Percentiles rank a stretch among this genome's conserved stretches.
Conservation (phyloP, 2,888 invertebrate genomes). For the Drosophila kokeensis region DNA sequence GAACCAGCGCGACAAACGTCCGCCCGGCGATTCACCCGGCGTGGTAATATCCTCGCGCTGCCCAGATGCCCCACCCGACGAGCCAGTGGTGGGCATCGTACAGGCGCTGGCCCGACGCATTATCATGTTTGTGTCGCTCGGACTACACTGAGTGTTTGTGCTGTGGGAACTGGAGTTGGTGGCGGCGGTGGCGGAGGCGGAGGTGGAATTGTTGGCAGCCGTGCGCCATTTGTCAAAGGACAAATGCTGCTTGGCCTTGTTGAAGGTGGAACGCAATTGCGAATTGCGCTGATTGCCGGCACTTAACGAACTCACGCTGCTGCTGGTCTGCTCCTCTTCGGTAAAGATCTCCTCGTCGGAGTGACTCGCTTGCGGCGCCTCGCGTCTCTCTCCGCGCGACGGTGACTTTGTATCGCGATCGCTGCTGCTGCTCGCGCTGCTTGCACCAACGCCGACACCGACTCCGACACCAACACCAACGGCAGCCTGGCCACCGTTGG, state of each 20-base stretch:
- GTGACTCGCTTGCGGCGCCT: constrained; percentile 80
- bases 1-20: constrained; percentile 94
- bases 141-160: constrained; percentile 29
- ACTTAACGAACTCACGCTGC: constrained; percentile 82
- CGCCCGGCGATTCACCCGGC: constrained; percentile 90
- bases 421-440: constrained; percentile 84
- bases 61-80: constrained; percentile 39
- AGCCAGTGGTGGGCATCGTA: constrained; percentile 63
- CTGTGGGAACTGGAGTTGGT: constrained; percentile 1
- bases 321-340: constrained; percentile 80
- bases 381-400: constrained; percentile 78
- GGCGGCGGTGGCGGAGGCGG: constrained; percentile 41
- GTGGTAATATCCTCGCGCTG: constrained; percentile 85
- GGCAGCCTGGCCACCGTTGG: constrained; percentile 83
- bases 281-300: constrained; percentile 88
- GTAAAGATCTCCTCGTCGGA: constrained; percentile 89
- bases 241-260: constrained; percentile 92
- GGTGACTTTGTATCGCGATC: constrained; percentile 85
- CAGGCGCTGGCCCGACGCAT: constrained; percentile 78
- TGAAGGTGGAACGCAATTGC: constrained; percentile 91
- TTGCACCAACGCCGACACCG: constrained; percentile 40
- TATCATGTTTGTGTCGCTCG: constrained; percentile 64
- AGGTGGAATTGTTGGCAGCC: constrained; percentile 75
- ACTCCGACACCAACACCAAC: constrained; percentile 59
- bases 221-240: constrained; percentile 90